Evolutionary conservation across 2,888 invertebrate species (phyloP).

Genomic region (Aelia acuminata): DNA sequence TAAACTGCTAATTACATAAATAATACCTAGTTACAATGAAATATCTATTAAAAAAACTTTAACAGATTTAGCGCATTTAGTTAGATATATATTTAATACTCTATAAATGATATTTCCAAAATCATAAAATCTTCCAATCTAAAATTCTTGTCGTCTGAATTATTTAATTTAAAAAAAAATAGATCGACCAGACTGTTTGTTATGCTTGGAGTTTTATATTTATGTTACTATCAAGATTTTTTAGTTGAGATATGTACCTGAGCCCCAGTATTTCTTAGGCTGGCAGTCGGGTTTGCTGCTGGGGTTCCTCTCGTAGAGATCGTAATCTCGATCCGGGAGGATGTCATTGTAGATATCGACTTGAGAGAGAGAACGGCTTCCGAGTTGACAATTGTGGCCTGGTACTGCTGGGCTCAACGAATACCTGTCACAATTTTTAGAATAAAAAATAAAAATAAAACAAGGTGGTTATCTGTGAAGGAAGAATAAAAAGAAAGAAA

Average conservation of each 20-base stretch:
- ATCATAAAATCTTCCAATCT: too few relatives aligned
- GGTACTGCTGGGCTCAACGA: conserved; percentile 72
- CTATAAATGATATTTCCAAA: too few relatives aligned
- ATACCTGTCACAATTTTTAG: conserved; percentile 69
- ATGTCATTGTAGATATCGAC: conserved; percentile 82
- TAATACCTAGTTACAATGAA: too few relatives aligned
- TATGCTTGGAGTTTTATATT: too few relatives aligned
- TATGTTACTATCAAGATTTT: too few relatives aligned
- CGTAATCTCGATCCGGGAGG: conserved; percentile 81
- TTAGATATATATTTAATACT: too few relatives aligned
- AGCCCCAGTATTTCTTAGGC: conserved; percentile 67
- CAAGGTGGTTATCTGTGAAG: neutral
- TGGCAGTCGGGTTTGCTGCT: conserved; percentile 69
- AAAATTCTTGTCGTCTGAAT: too few relatives aligned
- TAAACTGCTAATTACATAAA: too few relatives aligned
- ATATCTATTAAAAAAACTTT: too few relatives aligned
- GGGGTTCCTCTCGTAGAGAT: conserved; percentile 83
- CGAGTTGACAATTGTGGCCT: conserved; percentile 84
- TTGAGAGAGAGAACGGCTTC: conserved; percentile 79
- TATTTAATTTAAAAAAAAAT: too few relatives aligned
- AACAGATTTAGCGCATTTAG: too few relatives aligned
- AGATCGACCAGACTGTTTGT: too few relatives aligned
- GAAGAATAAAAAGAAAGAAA: neutral
- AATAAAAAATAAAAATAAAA: conserved; percentile 1
- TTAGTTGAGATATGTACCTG: conserved; percentile 70